phyloP scores from a whole-genome alignment of 2,888 invertebrate genomes.

The Uloborus plumipes region DNA sequence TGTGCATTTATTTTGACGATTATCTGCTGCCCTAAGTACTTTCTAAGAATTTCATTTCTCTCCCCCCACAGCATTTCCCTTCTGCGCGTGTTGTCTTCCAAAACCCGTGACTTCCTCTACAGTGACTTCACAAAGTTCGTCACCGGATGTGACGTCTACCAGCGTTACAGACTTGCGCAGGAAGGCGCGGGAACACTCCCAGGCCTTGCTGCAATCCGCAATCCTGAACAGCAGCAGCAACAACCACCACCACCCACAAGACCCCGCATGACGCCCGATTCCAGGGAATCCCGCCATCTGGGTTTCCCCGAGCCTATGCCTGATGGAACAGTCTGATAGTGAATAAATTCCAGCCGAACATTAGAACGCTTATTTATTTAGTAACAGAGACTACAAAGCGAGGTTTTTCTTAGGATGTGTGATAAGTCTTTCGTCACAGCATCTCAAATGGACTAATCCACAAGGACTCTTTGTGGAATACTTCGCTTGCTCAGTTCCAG shows the following conservation, averaged over 20 bases:
- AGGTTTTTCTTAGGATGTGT: too few relatives aligned
- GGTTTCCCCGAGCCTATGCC: too few relatives aligned
- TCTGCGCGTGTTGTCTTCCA: slow-evolving; percentile 81
- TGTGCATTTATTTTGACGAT: not conserved
- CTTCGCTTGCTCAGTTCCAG: too few relatives aligned
- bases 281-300: too few relatives aligned
- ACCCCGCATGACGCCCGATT: slow-evolving; percentile 13
- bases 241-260: slow-evolving; percentile 20
- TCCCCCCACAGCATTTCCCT: slow-evolving; percentile 75
- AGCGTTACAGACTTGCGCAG: slow-evolving; percentile 92
- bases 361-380: too few relatives aligned
- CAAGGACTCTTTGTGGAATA: too few relatives aligned
- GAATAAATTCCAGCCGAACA: too few relatives aligned
- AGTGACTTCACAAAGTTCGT: slow-evolving; percentile 67
- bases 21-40: not conserved
- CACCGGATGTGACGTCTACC: slow-evolving; percentile 74
- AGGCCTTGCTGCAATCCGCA: slow-evolving; percentile 80
- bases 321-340: too few relatives aligned
- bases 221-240: slow-evolving; percentile 30
- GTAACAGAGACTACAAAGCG: too few relatives aligned
- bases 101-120: slow-evolving; percentile 77
- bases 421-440: too few relatives aligned
- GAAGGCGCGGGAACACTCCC: slow-evolving; percentile 95
- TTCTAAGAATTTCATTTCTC: not conserved
- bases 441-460: too few relatives aligned